These are phyloP conservation scores for Taxidea taxus DNA, from an alignment of 2,113 vertebrate species.

Conservation along the genomic window DNA sequence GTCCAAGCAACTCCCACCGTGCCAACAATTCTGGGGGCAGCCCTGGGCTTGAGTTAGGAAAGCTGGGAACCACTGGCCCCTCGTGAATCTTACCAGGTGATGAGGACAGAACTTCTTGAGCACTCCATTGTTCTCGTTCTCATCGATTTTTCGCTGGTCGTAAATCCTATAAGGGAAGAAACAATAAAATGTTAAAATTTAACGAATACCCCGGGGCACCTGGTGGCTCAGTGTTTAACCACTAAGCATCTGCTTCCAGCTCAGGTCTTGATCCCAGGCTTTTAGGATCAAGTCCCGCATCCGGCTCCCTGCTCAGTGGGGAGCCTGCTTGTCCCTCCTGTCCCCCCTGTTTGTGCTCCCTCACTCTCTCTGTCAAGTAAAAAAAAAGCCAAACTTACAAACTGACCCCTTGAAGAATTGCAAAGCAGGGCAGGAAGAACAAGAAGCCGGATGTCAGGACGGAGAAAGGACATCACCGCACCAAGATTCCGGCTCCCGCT, in stretches of 20 bases:
- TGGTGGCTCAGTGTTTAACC: too few relatives aligned
- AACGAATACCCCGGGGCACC: neutral
- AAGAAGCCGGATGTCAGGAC: neutral
- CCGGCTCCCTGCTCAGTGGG: too few relatives aligned
- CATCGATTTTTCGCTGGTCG: constrained; percentile 95
- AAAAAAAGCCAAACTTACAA: neutral
- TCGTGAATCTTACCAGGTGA: constrained; percentile 87
- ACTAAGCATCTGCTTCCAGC: too few relatives aligned
- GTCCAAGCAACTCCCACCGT: constrained; percentile 21
- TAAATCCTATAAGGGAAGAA: constrained; percentile 88
- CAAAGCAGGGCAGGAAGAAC: neutral
- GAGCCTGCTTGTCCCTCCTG: too few relatives aligned
- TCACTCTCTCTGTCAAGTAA: too few relatives aligned
- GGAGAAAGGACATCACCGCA: neutral
- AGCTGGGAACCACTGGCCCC: neutral
- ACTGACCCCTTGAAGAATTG: neutral
- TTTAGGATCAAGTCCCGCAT: too few relatives aligned
- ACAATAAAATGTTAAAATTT: constrained; percentile 19
- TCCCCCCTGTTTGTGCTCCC: too few relatives aligned
- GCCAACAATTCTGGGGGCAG: neutral
- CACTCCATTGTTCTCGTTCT: constrained; percentile 96
- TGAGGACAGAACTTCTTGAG: constrained; percentile 97
- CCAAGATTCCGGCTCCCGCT: neutral
- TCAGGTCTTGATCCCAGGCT: too few relatives aligned
- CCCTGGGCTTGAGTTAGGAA: neutral